phyloP scores from a whole-genome alignment of 1,140 invertebrate species.

The Doryteuthis pealeii region DNA sequence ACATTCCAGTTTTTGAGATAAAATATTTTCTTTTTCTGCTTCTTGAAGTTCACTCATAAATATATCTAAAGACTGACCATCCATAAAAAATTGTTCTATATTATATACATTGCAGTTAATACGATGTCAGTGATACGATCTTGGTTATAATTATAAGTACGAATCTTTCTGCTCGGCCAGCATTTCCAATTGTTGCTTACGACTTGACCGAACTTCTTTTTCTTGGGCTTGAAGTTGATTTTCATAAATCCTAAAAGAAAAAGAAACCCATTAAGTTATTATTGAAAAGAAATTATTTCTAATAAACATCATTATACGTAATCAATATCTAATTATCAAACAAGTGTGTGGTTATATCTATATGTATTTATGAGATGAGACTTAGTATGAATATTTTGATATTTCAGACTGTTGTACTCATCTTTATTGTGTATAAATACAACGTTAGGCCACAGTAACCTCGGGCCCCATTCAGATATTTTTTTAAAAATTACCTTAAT shows the following conservation, averaged over 20 bases:
- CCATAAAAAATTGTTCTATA: constrained; percentile 71
- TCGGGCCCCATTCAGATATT: too few relatives aligned
- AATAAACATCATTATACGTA: too few relatives aligned
- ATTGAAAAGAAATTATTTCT: too few relatives aligned
- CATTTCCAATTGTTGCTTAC: constrained; percentile 73
- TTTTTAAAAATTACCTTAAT: too few relatives aligned
- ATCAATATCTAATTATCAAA: too few relatives aligned
- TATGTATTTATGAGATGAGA: too few relatives aligned
- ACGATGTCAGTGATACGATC: constrained; percentile 91
- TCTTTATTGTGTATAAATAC: too few relatives aligned
- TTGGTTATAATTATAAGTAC: constrained; percentile 93
- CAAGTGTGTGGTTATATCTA: too few relatives aligned
- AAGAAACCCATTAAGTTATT: too few relatives aligned
- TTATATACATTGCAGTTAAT: constrained; percentile 60
- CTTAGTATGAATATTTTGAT: too few relatives aligned
- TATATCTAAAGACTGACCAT: constrained; percentile 64
- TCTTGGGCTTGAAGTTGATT: constrained; percentile 68
- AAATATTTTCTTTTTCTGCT: constrained; percentile 25
- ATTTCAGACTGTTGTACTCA: too few relatives aligned
- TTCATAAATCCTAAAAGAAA: constrained; percentile 69
- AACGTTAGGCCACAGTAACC: too few relatives aligned
- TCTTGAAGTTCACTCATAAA: constrained; percentile 53
- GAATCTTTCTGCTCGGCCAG: constrained; percentile 86
- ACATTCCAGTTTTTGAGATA: constrained; percentile 36
- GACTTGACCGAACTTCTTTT: constrained; percentile 47